Conservation (phyloP, 2,113 vertebrate species). For the Sylvilagus bachmani region DNA sequence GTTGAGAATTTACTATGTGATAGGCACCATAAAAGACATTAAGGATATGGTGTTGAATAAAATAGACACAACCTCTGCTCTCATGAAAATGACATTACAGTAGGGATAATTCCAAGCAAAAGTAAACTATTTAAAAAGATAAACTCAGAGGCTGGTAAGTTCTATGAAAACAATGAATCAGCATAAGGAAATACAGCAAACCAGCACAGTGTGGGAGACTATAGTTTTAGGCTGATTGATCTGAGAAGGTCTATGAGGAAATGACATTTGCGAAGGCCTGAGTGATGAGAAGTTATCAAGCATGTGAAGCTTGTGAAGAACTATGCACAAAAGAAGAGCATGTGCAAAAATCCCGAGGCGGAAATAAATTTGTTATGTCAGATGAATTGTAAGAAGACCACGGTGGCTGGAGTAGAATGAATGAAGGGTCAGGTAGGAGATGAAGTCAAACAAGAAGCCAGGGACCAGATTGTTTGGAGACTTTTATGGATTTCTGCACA, state of each 20-base stretch:
- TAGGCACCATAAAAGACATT: not conserved
- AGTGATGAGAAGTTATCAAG: not conserved
- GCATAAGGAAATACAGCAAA: not conserved
- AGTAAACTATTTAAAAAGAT: not conserved
- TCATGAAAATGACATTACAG: not conserved
- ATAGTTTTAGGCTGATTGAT: not conserved
- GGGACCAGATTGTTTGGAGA: not conserved
- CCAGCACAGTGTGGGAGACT: fast-evolving
- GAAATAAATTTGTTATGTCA: not conserved
- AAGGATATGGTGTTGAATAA: not conserved
- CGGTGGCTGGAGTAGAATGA: not conserved
- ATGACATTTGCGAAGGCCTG: not conserved
- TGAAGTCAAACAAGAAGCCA: not conserved
- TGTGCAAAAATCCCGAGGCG: not conserved
- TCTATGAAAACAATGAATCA: not conserved
- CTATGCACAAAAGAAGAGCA: not conserved
- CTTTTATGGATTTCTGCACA: not conserved
- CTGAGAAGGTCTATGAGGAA: not conserved
- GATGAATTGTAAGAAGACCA: not conserved
- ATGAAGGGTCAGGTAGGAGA: not conserved
- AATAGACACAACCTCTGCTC: not conserved
- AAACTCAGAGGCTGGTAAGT: not conserved
- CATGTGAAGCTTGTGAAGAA: not conserved
- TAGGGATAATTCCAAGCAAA: not conserved
- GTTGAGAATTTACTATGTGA: not conserved